A percentile compares a stretch with the other conserved stretches of the same genome.
Evolutionary conservation across 1,140 invertebrate genomes (phyloP).

Genomic region (Archivesica marissinica): DNA sequence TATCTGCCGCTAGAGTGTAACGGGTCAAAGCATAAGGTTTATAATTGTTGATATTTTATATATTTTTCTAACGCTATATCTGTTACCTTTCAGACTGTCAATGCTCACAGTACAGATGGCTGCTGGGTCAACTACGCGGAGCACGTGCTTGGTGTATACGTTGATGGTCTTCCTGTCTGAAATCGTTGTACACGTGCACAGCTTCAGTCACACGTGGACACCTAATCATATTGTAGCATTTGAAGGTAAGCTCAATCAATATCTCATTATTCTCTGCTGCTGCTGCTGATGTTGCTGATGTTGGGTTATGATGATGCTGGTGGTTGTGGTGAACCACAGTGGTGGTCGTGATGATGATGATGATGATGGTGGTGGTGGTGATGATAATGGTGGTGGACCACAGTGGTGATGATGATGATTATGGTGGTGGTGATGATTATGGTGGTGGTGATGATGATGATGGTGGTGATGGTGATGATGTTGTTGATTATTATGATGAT

Average conservation of each 20-base stretch:
- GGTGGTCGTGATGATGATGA: background rate
- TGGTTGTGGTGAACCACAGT: background rate
- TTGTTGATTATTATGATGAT: background rate
- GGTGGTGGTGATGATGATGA: background rate
- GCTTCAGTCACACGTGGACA: background rate
- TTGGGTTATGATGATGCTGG: background rate
- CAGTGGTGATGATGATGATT: background rate
- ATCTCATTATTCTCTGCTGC: background rate
- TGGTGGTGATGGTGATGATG: background rate
- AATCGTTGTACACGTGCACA: background rate
- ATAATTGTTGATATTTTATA: too few species aligned
- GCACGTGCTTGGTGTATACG: background rate
- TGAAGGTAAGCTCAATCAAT: background rate
- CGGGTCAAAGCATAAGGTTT: too few species aligned
- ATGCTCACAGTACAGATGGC: background rate
- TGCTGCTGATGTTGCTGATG: background rate
- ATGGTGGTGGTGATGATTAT: background rate
- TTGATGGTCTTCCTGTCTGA: background rate
- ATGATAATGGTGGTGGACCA: background rate
- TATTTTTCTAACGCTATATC: too few species aligned
- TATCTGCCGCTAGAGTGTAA: too few species aligned
- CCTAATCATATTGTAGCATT: background rate
- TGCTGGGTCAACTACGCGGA: background rate
- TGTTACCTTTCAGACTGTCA: too few species aligned
- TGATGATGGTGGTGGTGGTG: background rate